phyloP scores from a whole-genome alignment of 2,888 invertebrate species.

The Saturnia japonica region DNA sequence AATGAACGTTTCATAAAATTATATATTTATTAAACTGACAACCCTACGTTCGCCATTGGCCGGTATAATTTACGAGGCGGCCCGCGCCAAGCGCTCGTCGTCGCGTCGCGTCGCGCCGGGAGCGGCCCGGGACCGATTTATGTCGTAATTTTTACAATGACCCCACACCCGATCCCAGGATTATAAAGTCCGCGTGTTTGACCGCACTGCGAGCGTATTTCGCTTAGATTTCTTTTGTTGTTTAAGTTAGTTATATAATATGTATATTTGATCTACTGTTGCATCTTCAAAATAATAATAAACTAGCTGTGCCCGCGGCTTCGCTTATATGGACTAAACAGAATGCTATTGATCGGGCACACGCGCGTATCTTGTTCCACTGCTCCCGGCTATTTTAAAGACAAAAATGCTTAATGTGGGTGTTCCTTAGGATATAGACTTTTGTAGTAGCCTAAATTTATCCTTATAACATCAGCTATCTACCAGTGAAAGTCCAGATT shows the following conservation, averaged over 20 bases:
- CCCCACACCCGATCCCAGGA: slow-evolving; percentile 48
- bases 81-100: slow-evolving; percentile 50
- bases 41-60: slow-evolving; percentile 24
- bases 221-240: neutral
- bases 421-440: too few species aligned
- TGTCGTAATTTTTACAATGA: slow-evolving; percentile 75
- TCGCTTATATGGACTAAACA: too few species aligned
- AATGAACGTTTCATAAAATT: too few species aligned
- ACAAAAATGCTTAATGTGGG: too few species aligned
- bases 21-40: slow-evolving; percentile 15
- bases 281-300: neutral
- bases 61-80: slow-evolving; percentile 34
- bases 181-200: slow-evolving; percentile 31
- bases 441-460: too few species aligned
- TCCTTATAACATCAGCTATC: too few species aligned
- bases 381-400: too few species aligned
- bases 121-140: slow-evolving; percentile 69
- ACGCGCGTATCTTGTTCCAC: too few species aligned
- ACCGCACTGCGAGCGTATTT: slow-evolving; percentile 23
- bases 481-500: too few species aligned
- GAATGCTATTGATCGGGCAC: too few species aligned
- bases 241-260: too few species aligned
- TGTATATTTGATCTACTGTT: neutral
- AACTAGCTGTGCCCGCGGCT: too few species aligned
- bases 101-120: slow-evolving; percentile 45